Conservation (phyloP, 2,888 invertebrate species). For the Pegoplata infirma region DNA sequence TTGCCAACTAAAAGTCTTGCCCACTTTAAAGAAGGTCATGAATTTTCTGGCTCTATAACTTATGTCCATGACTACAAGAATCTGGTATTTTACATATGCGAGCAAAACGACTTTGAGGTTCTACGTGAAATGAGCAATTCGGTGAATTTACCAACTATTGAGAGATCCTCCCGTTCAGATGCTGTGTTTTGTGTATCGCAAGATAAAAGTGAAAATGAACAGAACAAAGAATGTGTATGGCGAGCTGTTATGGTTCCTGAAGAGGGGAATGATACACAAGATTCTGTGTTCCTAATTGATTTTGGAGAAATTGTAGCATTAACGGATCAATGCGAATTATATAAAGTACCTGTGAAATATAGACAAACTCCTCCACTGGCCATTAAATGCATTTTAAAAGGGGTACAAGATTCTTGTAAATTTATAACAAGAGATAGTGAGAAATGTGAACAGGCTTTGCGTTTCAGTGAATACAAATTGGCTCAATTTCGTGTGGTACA, state of each 20-base stretch:
- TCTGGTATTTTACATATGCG: conserved; percentile 59
- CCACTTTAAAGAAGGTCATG: conserved; percentile 39
- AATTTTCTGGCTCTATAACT: conserved; percentile 58
- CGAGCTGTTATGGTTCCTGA: conserved; percentile 53
- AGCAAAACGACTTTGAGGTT: conserved; percentile 44
- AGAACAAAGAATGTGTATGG: conserved; percentile 43
- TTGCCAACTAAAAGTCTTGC: conserved; percentile 46
- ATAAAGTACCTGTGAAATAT: conserved; percentile 43
- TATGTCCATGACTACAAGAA: conserved; percentile 48
- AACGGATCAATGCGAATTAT: conserved; percentile 43
- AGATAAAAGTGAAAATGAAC: neutral
- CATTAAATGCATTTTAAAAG: conserved; percentile 61
- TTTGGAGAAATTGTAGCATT: conserved; percentile 59
- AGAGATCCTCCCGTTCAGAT: neutral
- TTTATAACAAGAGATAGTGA: conserved; percentile 12
- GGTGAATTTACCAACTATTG: conserved; percentile 27
- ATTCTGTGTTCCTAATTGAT: conserved; percentile 56
- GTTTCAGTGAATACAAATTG: conserved; percentile 43
- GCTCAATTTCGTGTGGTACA: conserved; percentile 45
- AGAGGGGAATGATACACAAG: neutral
- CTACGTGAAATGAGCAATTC: conserved; percentile 57
- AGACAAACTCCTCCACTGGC: conserved; percentile 59
- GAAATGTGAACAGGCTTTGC: conserved; percentile 44
- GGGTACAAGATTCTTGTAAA: conserved; percentile 28
- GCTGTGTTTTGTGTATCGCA: conserved; percentile 59